Base-by-base conservation (phyloP, 1,140 invertebrate species). In the Drosophila oshimai region DNA sequence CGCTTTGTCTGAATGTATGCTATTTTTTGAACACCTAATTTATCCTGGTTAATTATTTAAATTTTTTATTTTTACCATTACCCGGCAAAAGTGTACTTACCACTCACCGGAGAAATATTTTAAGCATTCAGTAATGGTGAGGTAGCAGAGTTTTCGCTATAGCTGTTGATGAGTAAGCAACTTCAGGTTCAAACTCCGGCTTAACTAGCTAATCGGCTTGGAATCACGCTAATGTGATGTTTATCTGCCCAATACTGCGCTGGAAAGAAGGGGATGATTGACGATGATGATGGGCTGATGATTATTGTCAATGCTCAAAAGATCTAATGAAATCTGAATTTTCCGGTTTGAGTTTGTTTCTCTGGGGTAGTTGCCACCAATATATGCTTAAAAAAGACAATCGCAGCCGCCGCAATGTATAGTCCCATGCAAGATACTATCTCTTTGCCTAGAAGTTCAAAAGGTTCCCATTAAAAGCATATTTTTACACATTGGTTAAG, bases 161-260 rank as follows among this genome's bases (percentile, higher is more conserved):
- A 29, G 26, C 29, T 9, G 31, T 13, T 6, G 20, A 46, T 47
- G 76, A 79, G 24, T 60, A 49, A 13, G 74, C 74, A 77, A 46
- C 53, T 57, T 69, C 26, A 10, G 28, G 33, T 28, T 18, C 15
- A n/a, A 34, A 26, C 42, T 50, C 9, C 9, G 49, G 41, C 34
- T 41, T 26, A 22, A 26, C 41, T 44, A 44, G 53, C 73, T 78
- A 78, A 78, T 78, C 74, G 68, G 73, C 73, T 78, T 72, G 67
- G 61, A 74, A 78, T 78, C 74, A 64, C 50, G 44, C 70, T 79
- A 79, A 79, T 79, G 76, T 79, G 76, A 79, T 79, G 69, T 46
- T 69, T 79, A 79, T 79, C 76, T 58, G 20, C 10, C 29, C 17
- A 34, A 51, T 61, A 68, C 51, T 55, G 17, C 6, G 7, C 20